phyloP scores from a whole-genome alignment of 2,113 vertebrate species.

The Rhea americana region DNA sequence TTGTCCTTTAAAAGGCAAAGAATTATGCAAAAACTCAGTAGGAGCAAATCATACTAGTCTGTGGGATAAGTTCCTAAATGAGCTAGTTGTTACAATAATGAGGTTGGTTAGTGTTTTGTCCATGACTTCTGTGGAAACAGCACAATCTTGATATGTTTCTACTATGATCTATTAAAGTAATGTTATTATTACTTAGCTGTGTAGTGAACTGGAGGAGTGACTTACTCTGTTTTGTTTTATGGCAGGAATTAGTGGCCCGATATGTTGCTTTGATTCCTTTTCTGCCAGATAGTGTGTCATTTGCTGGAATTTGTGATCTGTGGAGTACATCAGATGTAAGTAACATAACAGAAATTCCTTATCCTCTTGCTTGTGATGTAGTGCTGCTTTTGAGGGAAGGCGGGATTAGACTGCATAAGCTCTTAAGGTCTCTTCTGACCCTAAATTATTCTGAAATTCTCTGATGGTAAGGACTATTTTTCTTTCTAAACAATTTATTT shows the following conservation, averaged over 20 bases:
- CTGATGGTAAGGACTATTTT: neutral
- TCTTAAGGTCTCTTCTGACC: neutral
- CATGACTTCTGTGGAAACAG: neutral
- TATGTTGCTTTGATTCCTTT: conserved; percentile 94
- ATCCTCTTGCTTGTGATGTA: neutral
- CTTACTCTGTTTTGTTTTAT: neutral
- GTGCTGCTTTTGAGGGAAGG: neutral
- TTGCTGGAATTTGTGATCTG: conserved; percentile 88
- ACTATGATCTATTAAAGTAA: neutral
- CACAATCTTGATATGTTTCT: neutral
- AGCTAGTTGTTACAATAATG: neutral
- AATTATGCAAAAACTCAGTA: neutral
- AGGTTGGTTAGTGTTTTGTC: neutral
- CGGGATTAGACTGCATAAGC: neutral
- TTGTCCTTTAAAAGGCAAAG: neutral
- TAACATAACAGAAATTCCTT: neutral
- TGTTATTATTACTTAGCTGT: accelerated
- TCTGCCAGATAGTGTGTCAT: conserved; percentile 89
- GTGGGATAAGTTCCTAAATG: neutral
- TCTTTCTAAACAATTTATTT: neutral
- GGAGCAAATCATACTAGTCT: neutral
- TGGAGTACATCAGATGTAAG: conserved; percentile 97
- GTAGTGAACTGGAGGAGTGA: neutral
- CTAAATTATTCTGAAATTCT: neutral
- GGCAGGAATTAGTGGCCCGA: conserved; percentile 86